phyloP scores from a whole-genome alignment of 1,140 invertebrate genomes.

The Sitobion miscanthi region DNA sequence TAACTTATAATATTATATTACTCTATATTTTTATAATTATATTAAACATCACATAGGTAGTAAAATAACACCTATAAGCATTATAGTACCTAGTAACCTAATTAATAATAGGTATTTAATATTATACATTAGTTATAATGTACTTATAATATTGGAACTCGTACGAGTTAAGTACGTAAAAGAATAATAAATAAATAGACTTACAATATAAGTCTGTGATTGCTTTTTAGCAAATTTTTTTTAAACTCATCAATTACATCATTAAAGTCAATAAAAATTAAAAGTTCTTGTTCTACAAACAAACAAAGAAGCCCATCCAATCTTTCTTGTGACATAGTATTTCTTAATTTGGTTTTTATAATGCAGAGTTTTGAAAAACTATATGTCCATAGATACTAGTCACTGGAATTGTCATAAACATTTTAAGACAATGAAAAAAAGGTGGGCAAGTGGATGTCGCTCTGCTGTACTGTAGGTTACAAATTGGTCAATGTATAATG shows the following conservation, averaged over 20 bases:
- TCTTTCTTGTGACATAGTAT: neutral
- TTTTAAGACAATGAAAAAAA: neutral
- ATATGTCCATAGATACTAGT: neutral
- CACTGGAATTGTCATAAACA: constrained; percentile 22
- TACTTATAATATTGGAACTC: neutral
- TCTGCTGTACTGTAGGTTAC: too few species aligned
- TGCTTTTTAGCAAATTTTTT: neutral
- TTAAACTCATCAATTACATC: neutral
- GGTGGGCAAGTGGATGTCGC: too few species aligned
- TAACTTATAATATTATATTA: too few species aligned
- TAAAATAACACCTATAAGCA: too few species aligned
- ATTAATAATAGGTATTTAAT: neutral
- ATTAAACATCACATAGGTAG: too few species aligned
- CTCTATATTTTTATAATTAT: too few species aligned
- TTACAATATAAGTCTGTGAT: constrained; percentile 14
- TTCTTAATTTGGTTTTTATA: constrained; percentile 19
- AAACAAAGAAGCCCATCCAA: neutral
- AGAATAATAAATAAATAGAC: constrained; percentile 11
- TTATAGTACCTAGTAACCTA: neutral
- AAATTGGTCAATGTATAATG: too few species aligned
- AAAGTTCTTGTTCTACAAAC: constrained; percentile 34
- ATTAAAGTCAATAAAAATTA: too few species aligned
- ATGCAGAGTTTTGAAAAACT: constrained; percentile 24
- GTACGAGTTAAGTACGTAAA: neutral
- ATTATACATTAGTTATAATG: neutral